Conservation (phyloP, 2,888 invertebrate genomes). For the Falcaria lacertinaria region DNA sequence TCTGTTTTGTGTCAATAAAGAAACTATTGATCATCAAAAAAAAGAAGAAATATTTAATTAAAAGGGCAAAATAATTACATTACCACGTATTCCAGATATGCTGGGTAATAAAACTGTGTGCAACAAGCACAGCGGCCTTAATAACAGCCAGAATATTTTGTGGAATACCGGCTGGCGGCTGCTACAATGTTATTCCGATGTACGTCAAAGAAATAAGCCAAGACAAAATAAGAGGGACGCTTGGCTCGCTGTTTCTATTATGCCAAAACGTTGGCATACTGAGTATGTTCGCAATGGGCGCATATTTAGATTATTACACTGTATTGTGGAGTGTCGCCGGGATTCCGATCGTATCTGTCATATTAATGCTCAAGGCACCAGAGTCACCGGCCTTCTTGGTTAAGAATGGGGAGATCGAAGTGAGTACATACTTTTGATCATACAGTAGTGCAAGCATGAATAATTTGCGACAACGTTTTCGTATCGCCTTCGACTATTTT, state of each 20-base stretch:
- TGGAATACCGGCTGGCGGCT: slow-evolving; percentile 50
- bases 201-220: slow-evolving; percentile 59
- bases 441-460: too few species aligned
- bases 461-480: too few species aligned
- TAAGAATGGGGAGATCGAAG: slow-evolving; percentile 46
- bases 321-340: slow-evolving; percentile 40
- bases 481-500: too few species aligned
- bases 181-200: slow-evolving; percentile 48
- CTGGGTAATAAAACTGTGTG: slow-evolving; percentile 46
- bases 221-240: slow-evolving; percentile 45
- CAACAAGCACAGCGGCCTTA: slow-evolving; percentile 30
- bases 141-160: slow-evolving; percentile 41
- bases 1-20: too few species aligned
- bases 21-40: background rate
- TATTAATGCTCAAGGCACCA: slow-evolving; percentile 48
- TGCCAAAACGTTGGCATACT: slow-evolving; percentile 48
- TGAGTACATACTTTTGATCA: slow-evolving; percentile 18
- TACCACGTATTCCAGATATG: slow-evolving; percentile 37
- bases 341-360: slow-evolving; percentile 36
- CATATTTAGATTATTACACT: slow-evolving; percentile 42
- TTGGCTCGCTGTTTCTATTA: slow-evolving; percentile 45
- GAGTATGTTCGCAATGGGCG: slow-evolving; percentile 50
- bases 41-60: background rate
- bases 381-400: slow-evolving; percentile 59
- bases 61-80: background rate